Evolutionary conservation across 2,888 invertebrate species (phyloP).

Genomic region (Exephanes ischioxanthus): DNA sequence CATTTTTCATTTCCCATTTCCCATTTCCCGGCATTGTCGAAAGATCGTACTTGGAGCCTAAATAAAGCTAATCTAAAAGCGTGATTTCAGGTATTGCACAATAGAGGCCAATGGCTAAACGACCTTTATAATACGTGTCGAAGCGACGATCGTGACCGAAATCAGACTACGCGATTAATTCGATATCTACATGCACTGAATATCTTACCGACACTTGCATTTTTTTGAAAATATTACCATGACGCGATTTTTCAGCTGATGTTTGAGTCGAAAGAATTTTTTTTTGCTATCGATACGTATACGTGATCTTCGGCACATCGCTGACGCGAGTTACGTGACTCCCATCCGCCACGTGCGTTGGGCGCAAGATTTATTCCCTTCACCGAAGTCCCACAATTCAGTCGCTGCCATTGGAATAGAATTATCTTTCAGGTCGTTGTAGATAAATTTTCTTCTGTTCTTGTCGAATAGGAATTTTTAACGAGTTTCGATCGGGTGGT

Average conservation of each 20-base stretch:
- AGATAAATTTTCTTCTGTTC: slow-evolving; percentile 4
- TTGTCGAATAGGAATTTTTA: not conserved
- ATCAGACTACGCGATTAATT: slow-evolving; percentile 2
- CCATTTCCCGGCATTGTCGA: not conserved
- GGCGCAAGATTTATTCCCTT: not conserved
- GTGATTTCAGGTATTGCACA: slow-evolving; percentile 4
- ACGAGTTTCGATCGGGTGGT: slow-evolving; percentile 19
- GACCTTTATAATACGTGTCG: slow-evolving; percentile 32
- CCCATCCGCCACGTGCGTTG: slow-evolving; percentile 10
- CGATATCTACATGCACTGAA: not conserved
- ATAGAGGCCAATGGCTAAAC: slow-evolving; percentile 2
- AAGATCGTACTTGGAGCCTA: not conserved
- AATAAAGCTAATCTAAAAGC: not conserved
- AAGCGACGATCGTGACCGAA: slow-evolving; percentile 2
- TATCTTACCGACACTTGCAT: not conserved
- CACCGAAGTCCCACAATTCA: slow-evolving; percentile 8
- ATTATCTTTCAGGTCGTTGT: slow-evolving; percentile 9
- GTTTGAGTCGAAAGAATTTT: not conserved
- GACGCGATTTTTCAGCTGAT: not conserved
- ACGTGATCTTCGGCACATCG: slow-evolving; percentile 3
- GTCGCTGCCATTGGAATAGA: not conserved
- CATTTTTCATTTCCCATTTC: not conserved
- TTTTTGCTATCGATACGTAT: not conserved
- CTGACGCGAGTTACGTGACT: not conserved
- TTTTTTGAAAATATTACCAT: not conserved